Evolutionary conservation across 2,113 vertebrate species (phyloP), one percentile per base, ranked within the genome.

Genomic region (Bambusicola thoracicus): DNA sequence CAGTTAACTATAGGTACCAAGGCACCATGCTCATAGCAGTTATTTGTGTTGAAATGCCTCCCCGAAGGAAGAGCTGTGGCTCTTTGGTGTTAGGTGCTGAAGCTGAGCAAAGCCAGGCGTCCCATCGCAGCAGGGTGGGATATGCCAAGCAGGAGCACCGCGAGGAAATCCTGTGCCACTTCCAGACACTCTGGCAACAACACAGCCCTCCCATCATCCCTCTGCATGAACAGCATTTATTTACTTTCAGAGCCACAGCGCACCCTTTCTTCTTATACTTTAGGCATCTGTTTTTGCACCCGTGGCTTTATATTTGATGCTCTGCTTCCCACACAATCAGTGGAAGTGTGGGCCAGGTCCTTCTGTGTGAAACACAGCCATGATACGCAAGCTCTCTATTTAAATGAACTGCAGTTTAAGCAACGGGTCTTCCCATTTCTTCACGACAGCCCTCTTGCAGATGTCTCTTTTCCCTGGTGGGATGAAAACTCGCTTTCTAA

Each of bases 91-190:
- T 27, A 41, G 75, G 11, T 2, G 0, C 18, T n/a, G 62, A 79
- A 32, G 53, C 34, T 22, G 44, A 65, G 43, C 41, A 46, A 24
- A 4, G 53, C 2, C 7, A 22, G 32, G 65, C 22, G 43, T 16
- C 22, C 21, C 25, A n/a, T 56, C n/a, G 49, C 62, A 19, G 13
- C 40, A 55, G 48, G 6, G n/a, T 69, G 66, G 43, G 38, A 19
- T 13, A 15, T 3, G 5, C 8, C 0, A 11, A 43, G 34, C 21
- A 8, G 25, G 8, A 30, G 12, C 6, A 65, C 8, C 1, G 5
- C 16, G 15, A 63, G 40, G 81, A 48, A 83, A 15, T 6, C 8
- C 2, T 4, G 5, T 10, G 30, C 59, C 36, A 6, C 2, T 66
- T 69, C 76, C 36, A 77, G 10, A 9, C 0, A 1, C 29, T 88